Evolutionary conservation across 2,113 vertebrate genomes (phyloP), one percentile per base, ranked within the genome.

Genomic region (Centropus unirufus): DNA sequence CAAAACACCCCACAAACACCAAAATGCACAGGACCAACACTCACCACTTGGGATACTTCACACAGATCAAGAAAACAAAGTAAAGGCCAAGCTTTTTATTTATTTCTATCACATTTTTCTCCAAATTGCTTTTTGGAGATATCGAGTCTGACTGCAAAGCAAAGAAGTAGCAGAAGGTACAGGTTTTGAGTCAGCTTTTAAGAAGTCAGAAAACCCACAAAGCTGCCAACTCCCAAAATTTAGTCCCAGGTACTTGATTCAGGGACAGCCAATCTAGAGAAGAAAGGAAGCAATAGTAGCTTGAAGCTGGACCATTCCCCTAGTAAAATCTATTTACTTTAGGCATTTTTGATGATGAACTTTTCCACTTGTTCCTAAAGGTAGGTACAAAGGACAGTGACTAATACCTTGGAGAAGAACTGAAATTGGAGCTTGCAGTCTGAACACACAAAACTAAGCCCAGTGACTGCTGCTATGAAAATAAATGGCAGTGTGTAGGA

Each of bases 151-250:
- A 66, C 69, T 79, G 61, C n/a, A 27, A 92, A 58, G 69, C 74
- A 72, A 30, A 13, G 24, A 34, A 11, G 46, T 36, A 92, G 66
- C 62, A 86, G 55, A 68, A 90, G 17, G 42, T 39, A 32, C 62
- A 82, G 51, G 67, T 55, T 91, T 61, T 29, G 49, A 87, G 87
- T 58, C 52, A 92, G 69, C 27, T 90, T 82, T 92, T 62, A 66
- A 89, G 55, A 66, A 89, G 63, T 30, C 67, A 76, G 67, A 58
- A 64, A 89, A 39, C 12, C 36, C 62, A 72, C 84, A 85, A 89
- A 94, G 63, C 87, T 95, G 84, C 54, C 75, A 90, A 21, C 46
- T 66, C 51, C 42, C 39, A 55, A 77, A 93, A 84, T 80, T 85
- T 54, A 83, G 47, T 87, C 70, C 49, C 79, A 73, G 58, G 51